Evolutionary conservation across 2,888 invertebrate genomes (phyloP), one percentile per base, ranked within the genome.

Genomic region (Leucoptera coffeella): DNA sequence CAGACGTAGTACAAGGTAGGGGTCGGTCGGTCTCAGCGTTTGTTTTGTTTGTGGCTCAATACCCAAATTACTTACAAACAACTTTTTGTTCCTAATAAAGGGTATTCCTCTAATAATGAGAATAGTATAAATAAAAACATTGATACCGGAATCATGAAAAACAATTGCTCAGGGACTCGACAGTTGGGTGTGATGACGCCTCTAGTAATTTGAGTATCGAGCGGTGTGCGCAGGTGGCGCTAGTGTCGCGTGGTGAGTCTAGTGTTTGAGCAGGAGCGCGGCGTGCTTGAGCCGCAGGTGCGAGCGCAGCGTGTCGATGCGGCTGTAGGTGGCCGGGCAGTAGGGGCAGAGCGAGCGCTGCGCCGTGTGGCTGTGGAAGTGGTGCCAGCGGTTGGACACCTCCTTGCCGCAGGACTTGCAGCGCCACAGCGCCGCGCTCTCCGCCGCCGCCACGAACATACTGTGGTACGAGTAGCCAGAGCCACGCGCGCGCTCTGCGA

Each of bases 341-440:
- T 85, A 85, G 34, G 85, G 86, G 64, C 89, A 89, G 46, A 78
- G 76, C 39, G 82, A 85, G 43, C 87, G 77, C 60, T 83, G 82
- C 38, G 84, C 78, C 33, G 83, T 84, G 65, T 88, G 87, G 43
- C 83, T 84, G 64, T 87, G 86, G 73, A 78, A 86, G 69, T 88
- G 87, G 60, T 88, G 87, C 87, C 87, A 88, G 62, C 86, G 77
- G 71, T 87, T 88, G 56, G 86, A 84, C 37, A 86, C 86, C 73
- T 86, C 82, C 73, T 87, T 88, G 57, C 84, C 83, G 71, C 87
- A 87, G 19, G 82, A 78, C 51, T 82, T 81, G 65, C 87, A 87
- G 50, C 80, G 80, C 85, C 86, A 87, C 50, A 84, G 74, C 37
- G 83, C 77, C 28, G 82, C 77, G 41, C 80, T 82, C 50, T 78